phyloP scores from a whole-genome alignment of 1,140 invertebrate species.

The Anoplolepis gracilipes region DNA sequence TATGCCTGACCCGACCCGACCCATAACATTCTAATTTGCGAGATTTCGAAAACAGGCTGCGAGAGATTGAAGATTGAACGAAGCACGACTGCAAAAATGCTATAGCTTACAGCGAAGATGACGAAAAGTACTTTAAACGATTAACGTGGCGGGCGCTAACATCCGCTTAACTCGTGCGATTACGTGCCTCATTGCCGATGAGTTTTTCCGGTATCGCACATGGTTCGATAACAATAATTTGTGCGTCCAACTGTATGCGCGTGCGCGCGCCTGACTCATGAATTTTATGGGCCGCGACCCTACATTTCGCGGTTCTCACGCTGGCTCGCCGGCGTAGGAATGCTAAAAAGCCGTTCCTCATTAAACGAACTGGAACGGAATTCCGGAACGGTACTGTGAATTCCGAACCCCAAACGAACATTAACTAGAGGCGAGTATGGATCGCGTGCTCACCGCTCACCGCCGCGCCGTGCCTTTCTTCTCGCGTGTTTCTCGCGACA shows the following conservation, averaged over 20 bases:
- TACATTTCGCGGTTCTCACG: constrained; percentile 75
- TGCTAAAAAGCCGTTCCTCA: constrained; percentile 73
- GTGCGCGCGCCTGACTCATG: constrained; percentile 62
- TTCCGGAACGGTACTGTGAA: constrained; percentile 73
- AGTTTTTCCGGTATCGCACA: constrained; percentile 44
- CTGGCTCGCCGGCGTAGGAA: constrained; percentile 67
- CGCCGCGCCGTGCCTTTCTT: constrained; percentile 28
- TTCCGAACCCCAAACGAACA: constrained; percentile 42
- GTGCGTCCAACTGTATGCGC: constrained; percentile 9
- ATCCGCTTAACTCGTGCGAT: constrained; percentile 27
- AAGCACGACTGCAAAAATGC: neutral
- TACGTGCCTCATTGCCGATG: constrained; percentile 28
- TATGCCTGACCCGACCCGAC: constrained; percentile 39
- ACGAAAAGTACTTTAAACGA: constrained; percentile 29
- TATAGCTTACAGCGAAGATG: neutral
- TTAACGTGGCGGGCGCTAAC: constrained; percentile 41
- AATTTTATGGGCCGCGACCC: constrained; percentile 72
- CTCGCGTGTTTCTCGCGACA: constrained; percentile 46
- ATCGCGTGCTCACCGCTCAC: constrained; percentile 68
- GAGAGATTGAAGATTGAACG: constrained; percentile 28
- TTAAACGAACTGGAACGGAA: constrained; percentile 76
- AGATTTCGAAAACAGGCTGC: constrained; percentile 50
- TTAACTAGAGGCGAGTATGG: constrained; percentile 67
- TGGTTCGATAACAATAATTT: constrained; percentile 41
- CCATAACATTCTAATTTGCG: constrained; percentile 47